These are phyloP conservation scores for Mareca penelope DNA, from an alignment of 2,797 vertebrate species.

Conservation along the genomic window DNA sequence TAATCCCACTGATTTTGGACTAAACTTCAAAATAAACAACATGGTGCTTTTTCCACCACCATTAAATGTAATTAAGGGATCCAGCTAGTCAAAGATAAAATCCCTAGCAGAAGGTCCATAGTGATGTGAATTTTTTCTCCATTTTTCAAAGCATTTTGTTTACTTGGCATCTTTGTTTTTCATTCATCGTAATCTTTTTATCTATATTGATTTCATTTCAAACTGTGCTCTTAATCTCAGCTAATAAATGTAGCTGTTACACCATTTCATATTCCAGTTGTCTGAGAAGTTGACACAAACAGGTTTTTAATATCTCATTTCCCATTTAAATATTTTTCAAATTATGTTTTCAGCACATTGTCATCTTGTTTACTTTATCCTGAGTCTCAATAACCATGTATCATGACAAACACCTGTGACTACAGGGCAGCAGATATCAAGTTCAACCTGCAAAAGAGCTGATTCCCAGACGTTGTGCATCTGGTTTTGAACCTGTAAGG, in stretches of 20 bases:
- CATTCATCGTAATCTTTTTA: slow-evolving; percentile 38
- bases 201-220: slow-evolving; percentile 8
- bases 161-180: slow-evolving; percentile 22
- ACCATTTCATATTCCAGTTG: background rate
- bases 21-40: background rate
- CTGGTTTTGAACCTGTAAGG: background rate
- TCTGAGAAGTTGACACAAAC: background rate
- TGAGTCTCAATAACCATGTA: background rate
- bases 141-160: background rate
- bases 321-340: background rate
- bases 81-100: slow-evolving; percentile 15
- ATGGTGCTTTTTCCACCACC: background rate
- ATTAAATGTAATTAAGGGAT: background rate
- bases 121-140: background rate
- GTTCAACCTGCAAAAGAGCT: background rate
- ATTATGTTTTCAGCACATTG: background rate
- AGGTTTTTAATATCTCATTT: background rate
- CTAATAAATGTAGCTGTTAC: background rate
- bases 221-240: slow-evolving; percentile 25
- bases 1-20: background rate
- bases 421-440: background rate
- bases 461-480: background rate
- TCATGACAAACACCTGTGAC: background rate
- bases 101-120: background rate
- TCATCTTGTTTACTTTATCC: background rate